Conservation (phyloP, 1,140 invertebrate species). For the Archivesica marissinica region DNA sequence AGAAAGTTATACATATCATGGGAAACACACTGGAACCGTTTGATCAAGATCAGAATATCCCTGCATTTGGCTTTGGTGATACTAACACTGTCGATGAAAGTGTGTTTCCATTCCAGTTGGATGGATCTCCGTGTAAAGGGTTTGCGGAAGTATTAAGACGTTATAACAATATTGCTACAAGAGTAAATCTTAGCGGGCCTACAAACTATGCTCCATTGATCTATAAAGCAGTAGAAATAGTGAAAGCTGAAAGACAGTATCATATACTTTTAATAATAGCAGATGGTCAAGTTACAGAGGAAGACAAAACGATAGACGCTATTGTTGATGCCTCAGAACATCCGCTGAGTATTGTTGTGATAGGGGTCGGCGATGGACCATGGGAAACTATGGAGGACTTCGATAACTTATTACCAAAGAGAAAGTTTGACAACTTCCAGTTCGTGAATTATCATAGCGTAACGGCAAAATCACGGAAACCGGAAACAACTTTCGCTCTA, state of each 20-base stretch:
- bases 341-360: slow-evolving; percentile 86
- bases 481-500: slow-evolving; percentile 84
- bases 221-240: slow-evolving; percentile 84
- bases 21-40: slow-evolving; percentile 85
- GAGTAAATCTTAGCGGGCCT: slow-evolving; percentile 84
- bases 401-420: slow-evolving; percentile 85
- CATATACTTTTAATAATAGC: slow-evolving; percentile 86
- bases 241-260: slow-evolving; percentile 83
- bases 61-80: slow-evolving; percentile 85
- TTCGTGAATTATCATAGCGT: slow-evolving; percentile 86
- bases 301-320: slow-evolving; percentile 83
- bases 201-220: slow-evolving; percentile 86
- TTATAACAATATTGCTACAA: slow-evolving; percentile 78
- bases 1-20: slow-evolving; percentile 85
- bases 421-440: slow-evolving; percentile 87
- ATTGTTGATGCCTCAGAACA: slow-evolving; percentile 86
- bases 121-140: slow-evolving; percentile 79
- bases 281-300: slow-evolving; percentile 86
- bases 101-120: slow-evolving; percentile 83
- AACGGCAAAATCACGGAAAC: slow-evolving; percentile 83
- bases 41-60: slow-evolving; percentile 83
- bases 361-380: slow-evolving; percentile 86
- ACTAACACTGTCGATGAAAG: slow-evolving; percentile 81
- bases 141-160: slow-evolving; percentile 84
- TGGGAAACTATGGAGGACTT: slow-evolving; percentile 86